These are phyloP conservation scores for Sciurus vulgaris DNA, from an alignment of 2,797 vertebrate species.

Conservation along the genomic window DNA sequence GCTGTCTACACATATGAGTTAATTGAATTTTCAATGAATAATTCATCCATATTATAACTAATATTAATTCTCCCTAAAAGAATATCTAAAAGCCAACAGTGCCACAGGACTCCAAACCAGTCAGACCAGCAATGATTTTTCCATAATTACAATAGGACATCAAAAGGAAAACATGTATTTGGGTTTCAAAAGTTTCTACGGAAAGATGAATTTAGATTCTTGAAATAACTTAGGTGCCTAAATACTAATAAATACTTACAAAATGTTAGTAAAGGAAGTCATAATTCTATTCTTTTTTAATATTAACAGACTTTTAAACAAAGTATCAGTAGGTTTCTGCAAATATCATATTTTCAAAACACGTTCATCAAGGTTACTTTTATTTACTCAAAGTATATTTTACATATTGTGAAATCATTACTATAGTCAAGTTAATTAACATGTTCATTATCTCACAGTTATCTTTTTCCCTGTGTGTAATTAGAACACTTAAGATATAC, in stretches of 20 bases:
- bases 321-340: slow-evolving; percentile 40
- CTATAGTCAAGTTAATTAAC: not conserved
- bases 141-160: slow-evolving; percentile 48
- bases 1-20: not conserved
- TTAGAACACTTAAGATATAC: not conserved
- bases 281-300: slow-evolving; percentile 26
- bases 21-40: slow-evolving; percentile 49
- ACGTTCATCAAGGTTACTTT: slow-evolving; percentile 25
- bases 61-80: slow-evolving; percentile 53
- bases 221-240: slow-evolving; percentile 62
- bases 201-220: slow-evolving; percentile 40
- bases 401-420: slow-evolving; percentile 1
- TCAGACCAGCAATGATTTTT: slow-evolving; percentile 58
- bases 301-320: not conserved
- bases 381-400: not conserved
- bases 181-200: slow-evolving; percentile 54
- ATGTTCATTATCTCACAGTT: not conserved
- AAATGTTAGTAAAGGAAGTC: slow-evolving; percentile 38
- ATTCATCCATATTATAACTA: slow-evolving; percentile 57
- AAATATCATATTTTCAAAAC: slow-evolving; percentile 65
- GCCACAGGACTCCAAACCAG: slow-evolving; percentile 38
- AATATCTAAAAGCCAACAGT: slow-evolving; percentile 61
- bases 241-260: slow-evolving; percentile 61
- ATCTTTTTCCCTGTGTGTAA: not conserved
- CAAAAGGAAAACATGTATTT: slow-evolving; percentile 53